Evolutionary conservation across 2,888 invertebrate species (phyloP).

Genomic region (Macaria liturata): DNA sequence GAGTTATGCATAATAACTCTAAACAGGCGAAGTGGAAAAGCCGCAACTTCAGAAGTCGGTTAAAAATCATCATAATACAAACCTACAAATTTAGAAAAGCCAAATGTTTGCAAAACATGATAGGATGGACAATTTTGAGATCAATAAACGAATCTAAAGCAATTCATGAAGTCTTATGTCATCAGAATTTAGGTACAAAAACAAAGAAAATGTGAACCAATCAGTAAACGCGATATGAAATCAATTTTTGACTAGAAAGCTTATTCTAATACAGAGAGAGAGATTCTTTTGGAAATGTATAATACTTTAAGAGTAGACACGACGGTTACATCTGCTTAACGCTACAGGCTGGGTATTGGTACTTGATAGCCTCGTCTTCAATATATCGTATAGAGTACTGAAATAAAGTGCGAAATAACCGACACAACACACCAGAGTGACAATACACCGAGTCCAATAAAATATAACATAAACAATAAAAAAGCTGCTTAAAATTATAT

Average conservation of each 20-base stretch:
- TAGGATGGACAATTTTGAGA: slow-evolving; percentile 33
- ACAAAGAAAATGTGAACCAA: slow-evolving; percentile 24
- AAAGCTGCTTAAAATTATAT: slow-evolving; percentile 57
- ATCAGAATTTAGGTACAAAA: slow-evolving; percentile 12
- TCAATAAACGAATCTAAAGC: slow-evolving; percentile 25
- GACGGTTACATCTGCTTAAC: slow-evolving; percentile 60
- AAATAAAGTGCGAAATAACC: slow-evolving; percentile 31
- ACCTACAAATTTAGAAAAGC: slow-evolving; percentile 5
- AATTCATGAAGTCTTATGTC: slow-evolving; percentile 14
- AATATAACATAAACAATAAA: slow-evolving; percentile 38
- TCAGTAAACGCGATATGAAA: slow-evolving; percentile 58
- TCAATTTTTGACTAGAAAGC: slow-evolving; percentile 80
- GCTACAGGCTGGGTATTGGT: slow-evolving; percentile 59
- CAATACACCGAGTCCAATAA: slow-evolving; percentile 22
- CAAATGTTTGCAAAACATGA: slow-evolving; percentile 1
- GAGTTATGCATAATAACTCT: no score
- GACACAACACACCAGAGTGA: slow-evolving; percentile 29
- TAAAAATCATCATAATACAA: no score
- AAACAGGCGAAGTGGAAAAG: no score
- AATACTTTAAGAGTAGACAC: slow-evolving; percentile 70
- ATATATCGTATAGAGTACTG: slow-evolving; percentile 42
- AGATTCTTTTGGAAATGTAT: slow-evolving; percentile 76
- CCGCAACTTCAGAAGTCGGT: no score
- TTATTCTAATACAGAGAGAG: slow-evolving; percentile 80
- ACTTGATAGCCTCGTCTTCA: slow-evolving; percentile 73